Base-by-base conservation (phyloP, 2,888 invertebrate species). In the Elegia similella region DNA sequence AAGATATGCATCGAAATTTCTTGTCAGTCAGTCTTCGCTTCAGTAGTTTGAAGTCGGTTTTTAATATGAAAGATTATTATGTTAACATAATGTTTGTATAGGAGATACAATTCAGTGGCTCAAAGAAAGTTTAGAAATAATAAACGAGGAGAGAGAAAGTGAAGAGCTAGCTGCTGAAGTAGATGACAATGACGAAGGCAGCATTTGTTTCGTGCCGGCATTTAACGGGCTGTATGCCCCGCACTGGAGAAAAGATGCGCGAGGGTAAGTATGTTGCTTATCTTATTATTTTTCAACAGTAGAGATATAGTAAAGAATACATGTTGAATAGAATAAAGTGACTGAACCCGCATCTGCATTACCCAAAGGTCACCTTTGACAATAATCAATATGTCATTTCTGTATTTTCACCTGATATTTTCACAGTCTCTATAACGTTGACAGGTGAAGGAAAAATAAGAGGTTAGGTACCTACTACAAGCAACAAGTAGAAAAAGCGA, bases 141-240 rank as follows among this genome's bases (percentile, higher is more conserved):
- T 97, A 61, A 87, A 92, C 62, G 93, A 94, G 64, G 92, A 95
- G 32, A 84, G 91, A 29, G 95, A 96, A 72, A 93, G 94, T 67
- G 97, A 94, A 81, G 92, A 88, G 0, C 67, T 78, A 17, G 86
- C 84, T 2, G 71, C 75, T 2, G 75, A 81, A 50, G 85, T 83
- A 5, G 68, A 62, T 54, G 86, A 88, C 34, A 73, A 75, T 6
- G 93, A 92, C 23, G 92, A 92, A 44, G 96, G 96, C 42, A 98
- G 96, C 69, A 95, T 98, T 65, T 97, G 96, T 80, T 98, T 99
- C 87, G 98, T 99, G 8, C 98, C 99, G n/a, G 98, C 98, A 6
- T 98, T 99, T 88, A 97, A 97, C 64, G 99, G 99, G 0, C 89
- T 99, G 6, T 98, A 97, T 84, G 97, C 99, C 58, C 99, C 99